Percentiles rank a stretch among this genome's conserved stretches.
phyloP scores from a whole-genome alignment of 2,113 vertebrate species.

The Pagrus major region DNA sequence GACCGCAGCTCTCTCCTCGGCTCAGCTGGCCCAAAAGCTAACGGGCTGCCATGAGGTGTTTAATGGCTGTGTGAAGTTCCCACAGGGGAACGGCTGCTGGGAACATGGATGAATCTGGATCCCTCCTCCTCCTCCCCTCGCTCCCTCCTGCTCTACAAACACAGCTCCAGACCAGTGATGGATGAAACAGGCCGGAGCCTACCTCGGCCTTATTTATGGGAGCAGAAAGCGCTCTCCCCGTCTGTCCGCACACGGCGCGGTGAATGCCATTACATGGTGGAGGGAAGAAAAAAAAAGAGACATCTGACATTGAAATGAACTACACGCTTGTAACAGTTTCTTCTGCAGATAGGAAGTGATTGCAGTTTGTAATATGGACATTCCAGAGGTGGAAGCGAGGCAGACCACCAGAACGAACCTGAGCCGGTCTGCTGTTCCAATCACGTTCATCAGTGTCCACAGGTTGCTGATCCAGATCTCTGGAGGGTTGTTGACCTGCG shows the following conservation, averaged over 20 bases:
- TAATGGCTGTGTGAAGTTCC: conserved; percentile 77
- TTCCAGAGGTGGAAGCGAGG: conserved; percentile 74
- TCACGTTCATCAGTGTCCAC: conserved; percentile 43
- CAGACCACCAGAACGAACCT: conserved; percentile 65
- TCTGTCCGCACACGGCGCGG: conserved; percentile 60
- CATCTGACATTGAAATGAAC: conserved; percentile 78
- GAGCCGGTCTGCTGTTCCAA: conserved; percentile 66
- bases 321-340: conserved; percentile 67
- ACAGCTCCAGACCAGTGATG: conserved; percentile 74
- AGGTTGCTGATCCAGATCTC: conserved; percentile 6
- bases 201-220: conserved; percentile 78
- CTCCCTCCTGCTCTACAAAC: conserved; percentile 72
- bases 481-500: conserved; percentile 9
- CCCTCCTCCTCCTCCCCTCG: not conserved
- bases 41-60: conserved; percentile 80
- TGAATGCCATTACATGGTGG: conserved; percentile 66
- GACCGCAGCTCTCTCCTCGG: conserved; percentile 44
- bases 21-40: conserved; percentile 68
- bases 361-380: conserved; percentile 70
- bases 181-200: conserved; percentile 78
- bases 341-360: conserved; percentile 65
- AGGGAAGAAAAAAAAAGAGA: not conserved
- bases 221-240: conserved; percentile 63
- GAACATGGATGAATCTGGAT: conserved; percentile 74
- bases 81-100: conserved; percentile 70